Percentiles rank a stretch among this genome's conserved stretches.
Evolutionary conservation across 2,113 vertebrate species (phyloP).

Genomic region (Clarias magur): DNA sequence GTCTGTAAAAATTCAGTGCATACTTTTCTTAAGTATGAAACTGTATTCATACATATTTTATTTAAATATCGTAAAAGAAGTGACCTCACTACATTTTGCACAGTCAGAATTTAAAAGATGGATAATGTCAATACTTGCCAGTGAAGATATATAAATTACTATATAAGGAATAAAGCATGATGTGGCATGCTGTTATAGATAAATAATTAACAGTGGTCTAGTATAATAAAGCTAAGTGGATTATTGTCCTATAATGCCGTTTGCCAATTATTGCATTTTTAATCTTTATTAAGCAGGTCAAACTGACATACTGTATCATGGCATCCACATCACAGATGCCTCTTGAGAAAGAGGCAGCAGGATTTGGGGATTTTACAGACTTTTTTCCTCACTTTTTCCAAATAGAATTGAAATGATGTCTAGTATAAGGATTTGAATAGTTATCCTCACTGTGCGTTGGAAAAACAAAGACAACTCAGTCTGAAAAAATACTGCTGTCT

Average conservation of each 20-base stretch:
- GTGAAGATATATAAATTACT: background rate
- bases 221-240: background rate
- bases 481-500: no score
- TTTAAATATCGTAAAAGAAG: background rate
- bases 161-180: background rate
- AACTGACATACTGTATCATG: background rate
- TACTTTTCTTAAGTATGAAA: background rate
- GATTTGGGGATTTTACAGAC: background rate
- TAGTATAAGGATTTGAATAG: background rate
- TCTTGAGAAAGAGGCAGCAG: background rate
- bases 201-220: background rate
- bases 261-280: background rate
- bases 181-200: background rate
- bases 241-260: background rate
- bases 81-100: background rate
- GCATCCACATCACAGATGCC: background rate
- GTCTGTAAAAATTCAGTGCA: background rate
- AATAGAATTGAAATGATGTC: background rate
- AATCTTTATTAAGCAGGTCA: background rate
- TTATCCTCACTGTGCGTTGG: no score
- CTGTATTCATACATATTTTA: background rate
- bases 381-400: background rate
- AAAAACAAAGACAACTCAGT: no score
- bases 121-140: background rate
- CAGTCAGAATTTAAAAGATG: background rate